Conservation (phyloP, 2,888 invertebrate species). For the Ectropis crepuscularia region DNA sequence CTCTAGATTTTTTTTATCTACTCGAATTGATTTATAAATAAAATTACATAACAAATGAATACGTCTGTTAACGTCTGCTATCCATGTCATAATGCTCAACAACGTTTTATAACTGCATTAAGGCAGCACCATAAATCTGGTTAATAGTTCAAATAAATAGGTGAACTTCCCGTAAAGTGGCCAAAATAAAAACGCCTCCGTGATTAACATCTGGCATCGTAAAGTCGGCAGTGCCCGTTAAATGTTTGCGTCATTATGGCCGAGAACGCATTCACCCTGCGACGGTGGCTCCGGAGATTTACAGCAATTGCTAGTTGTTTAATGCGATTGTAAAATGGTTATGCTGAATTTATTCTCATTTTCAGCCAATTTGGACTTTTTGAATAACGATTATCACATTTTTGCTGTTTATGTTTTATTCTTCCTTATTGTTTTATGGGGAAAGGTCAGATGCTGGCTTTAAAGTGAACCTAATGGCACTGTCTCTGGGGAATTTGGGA, state of each 20-base stretch:
- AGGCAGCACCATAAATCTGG: conserved; percentile 31
- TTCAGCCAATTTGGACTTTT: conserved; percentile 3
- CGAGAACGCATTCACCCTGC: conserved; percentile 30
- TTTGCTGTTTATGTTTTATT: too few relatives aligned
- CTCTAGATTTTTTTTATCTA: too few relatives aligned
- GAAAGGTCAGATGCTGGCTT: too few relatives aligned
- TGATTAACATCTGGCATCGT: conserved; percentile 40
- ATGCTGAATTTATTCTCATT: conserved; percentile 26
- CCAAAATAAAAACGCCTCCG: conserved; percentile 37
- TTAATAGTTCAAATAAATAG: conserved; percentile 39
- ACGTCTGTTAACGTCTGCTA: too few relatives aligned
- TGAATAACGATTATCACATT: too few relatives aligned
- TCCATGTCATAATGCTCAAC: too few relatives aligned
- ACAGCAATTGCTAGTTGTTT: conserved; percentile 50
- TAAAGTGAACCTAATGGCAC: too few relatives aligned
- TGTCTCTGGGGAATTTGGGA: too few relatives aligned
- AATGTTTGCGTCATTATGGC: conserved; percentile 36
- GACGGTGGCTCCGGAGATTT: conserved; percentile 43
- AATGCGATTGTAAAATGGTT: conserved; percentile 45
- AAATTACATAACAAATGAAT: too few relatives aligned
- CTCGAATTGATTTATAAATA: too few relatives aligned
- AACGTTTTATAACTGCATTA: too few relatives aligned
- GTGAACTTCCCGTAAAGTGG: conserved; percentile 34
- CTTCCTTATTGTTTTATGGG: too few relatives aligned
- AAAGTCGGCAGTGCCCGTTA: conserved; percentile 26